Conservation (phyloP, 1,140 invertebrate species). For the Oryctes rhinoceros region DNA sequence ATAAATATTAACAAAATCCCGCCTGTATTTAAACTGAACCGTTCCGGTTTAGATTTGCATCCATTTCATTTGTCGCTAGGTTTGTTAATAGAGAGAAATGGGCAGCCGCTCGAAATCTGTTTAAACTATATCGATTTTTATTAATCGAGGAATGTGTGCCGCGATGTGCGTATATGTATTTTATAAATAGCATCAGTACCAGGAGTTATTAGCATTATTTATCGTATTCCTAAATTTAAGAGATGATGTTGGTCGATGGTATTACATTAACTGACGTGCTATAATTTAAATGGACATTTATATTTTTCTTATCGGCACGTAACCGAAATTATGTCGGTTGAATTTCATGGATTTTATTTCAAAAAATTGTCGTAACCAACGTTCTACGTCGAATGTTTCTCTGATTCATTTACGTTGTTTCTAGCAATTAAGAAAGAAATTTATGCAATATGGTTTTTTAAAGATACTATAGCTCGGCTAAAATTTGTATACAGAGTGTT, state of each 20-base stretch:
- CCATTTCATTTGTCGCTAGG: background rate
- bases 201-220: background rate
- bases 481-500: background rate
- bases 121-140: background rate
- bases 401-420: background rate
- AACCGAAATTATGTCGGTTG: background rate
- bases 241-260: background rate
- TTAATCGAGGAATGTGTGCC: background rate
- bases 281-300: background rate
- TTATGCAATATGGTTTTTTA: background rate
- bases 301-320: background rate
- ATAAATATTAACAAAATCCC: background rate
- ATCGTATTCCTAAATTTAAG: conserved; percentile 15
- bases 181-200: conserved; percentile 4
- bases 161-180: background rate
- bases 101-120: background rate
- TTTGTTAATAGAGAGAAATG: conserved; percentile 3
- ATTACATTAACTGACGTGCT: background rate
- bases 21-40: background rate
- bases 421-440: background rate
- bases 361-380: background rate
- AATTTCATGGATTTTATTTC: background rate
- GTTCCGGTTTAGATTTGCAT: background rate
- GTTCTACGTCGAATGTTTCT: background rate
- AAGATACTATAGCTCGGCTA: background rate